Conservation (phyloP, 2,113 vertebrate genomes). For the Caranx melampygus region DNA sequence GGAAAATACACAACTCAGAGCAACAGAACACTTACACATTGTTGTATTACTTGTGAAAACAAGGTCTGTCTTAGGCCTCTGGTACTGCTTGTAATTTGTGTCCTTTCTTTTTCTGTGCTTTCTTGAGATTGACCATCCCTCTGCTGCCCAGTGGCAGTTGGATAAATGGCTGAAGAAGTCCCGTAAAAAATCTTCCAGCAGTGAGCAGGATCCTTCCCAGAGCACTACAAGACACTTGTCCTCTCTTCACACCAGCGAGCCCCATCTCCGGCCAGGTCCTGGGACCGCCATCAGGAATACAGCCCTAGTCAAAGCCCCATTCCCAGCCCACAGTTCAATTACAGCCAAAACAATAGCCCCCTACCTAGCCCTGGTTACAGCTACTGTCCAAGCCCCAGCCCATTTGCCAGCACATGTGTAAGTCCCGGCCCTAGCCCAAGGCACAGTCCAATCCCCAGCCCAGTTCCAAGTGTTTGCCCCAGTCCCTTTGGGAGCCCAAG, state of each 20-base stretch:
- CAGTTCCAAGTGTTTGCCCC: constrained; percentile 75
- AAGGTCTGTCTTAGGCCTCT: neutral
- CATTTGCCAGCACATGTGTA: constrained; percentile 71
- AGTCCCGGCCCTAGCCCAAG: constrained; percentile 66
- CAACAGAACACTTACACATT: neutral
- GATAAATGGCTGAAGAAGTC: constrained; percentile 97
- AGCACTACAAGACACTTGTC: constrained; percentile 47
- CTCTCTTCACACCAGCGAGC: constrained; percentile 74
- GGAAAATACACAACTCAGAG: neutral
- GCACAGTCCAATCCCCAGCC: constrained; percentile 66
- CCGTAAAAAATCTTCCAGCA: constrained; percentile 84
- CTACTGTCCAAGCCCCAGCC: constrained; percentile 80
- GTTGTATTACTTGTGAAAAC: neutral
- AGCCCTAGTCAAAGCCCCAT: constrained; percentile 76
- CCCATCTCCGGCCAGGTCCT: constrained; percentile 80
- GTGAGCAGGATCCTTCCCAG: constrained; percentile 81
- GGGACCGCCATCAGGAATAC: constrained; percentile 80
- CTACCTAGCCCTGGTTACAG: constrained; percentile 83
- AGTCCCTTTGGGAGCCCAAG: constrained; percentile 75
- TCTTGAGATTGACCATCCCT: constrained; percentile 84
- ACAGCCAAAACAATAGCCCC: constrained; percentile 84
- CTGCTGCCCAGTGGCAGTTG: constrained; percentile 95
- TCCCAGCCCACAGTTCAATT: constrained; percentile 79
- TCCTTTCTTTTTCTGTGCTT: constrained; percentile 22
- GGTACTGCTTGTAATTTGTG: neutral